Conservation (phyloP, 1,140 invertebrate species). For the Agrilus planipennis region DNA sequence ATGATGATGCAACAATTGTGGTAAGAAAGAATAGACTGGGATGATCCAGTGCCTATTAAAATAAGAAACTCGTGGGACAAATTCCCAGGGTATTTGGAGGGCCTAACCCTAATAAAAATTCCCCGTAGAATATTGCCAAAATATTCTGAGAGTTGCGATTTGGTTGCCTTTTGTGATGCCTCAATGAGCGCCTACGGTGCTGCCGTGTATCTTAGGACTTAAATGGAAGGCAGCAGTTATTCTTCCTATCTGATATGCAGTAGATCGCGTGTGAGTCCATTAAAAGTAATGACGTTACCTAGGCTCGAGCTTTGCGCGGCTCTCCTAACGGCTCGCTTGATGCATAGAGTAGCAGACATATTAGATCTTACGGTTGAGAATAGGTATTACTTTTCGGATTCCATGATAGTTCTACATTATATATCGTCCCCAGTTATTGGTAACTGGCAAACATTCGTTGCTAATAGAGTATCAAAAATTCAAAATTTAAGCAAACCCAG, state of each 20-base stretch:
- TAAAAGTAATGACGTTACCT: conserved; percentile 21
- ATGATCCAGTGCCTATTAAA: conserved; percentile 2
- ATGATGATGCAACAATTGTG: conserved; percentile 1
- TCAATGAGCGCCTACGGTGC: too few relatives aligned
- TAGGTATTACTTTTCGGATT: conserved; percentile 1
- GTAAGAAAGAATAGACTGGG: background rate
- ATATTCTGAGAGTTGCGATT: conserved; percentile 4
- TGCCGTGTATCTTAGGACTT: too few relatives aligned
- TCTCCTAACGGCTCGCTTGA: conserved; percentile 10
- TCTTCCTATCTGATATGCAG: too few relatives aligned
- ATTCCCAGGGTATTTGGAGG: background rate
- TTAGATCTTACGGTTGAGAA: background rate
- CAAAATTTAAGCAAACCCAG: conserved; percentile 5
- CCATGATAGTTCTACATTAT: conserved; percentile 4
- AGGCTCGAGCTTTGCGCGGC: conserved; percentile 19
- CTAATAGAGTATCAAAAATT: conserved; percentile 12
- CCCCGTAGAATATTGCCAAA: background rate
- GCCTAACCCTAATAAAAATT: background rate
- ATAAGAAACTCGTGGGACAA: conserved; percentile 4
- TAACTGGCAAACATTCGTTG: conserved; percentile 12
- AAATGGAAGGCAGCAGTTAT: too few relatives aligned
- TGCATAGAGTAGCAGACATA: background rate
- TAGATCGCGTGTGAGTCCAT: conserved; percentile 32
- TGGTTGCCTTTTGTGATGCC: too few relatives aligned
- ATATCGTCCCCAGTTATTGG: too few relatives aligned